These are phyloP conservation scores for Porites evermanni DNA, from an alignment of 92 coral and sea anemone genomes.

Conservation along the genomic window DNA sequence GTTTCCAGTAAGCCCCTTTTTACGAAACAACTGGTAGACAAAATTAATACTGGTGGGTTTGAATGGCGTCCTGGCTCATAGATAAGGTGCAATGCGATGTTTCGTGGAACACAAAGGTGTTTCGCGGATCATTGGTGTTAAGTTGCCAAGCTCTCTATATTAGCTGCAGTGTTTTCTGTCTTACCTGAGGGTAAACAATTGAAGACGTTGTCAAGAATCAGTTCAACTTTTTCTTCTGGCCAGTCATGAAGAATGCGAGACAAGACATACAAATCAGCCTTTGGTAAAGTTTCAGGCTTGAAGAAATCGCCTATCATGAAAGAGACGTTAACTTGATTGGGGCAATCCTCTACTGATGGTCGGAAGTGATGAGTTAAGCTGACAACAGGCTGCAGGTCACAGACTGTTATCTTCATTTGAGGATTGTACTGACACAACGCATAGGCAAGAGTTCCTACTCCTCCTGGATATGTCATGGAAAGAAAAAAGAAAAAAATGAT, in stretches of 20 bases:
- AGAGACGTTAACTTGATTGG: slow-evolving; percentile 44
- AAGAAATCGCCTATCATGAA: slow-evolving; percentile 56
- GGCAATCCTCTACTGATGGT: slow-evolving; percentile 45
- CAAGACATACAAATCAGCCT: slow-evolving; percentile 51
- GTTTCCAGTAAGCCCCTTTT: no score
- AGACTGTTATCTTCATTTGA: slow-evolving; percentile 62
- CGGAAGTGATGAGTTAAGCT: slow-evolving; percentile 30
- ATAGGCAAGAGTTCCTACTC: slow-evolving; percentile 51
- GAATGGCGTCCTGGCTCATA: no score
- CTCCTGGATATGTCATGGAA: slow-evolving; percentile 23
- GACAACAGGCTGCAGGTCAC: slow-evolving; percentile 49
- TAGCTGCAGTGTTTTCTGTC: neutral
- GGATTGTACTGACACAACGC: slow-evolving; percentile 51
- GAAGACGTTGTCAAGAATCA: slow-evolving; percentile 28
- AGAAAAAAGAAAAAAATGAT: no score
- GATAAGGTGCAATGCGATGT: no score
- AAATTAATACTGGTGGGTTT: no score
- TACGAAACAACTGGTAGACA: no score
- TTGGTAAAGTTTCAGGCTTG: slow-evolving; percentile 22
- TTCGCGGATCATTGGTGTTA: no score
- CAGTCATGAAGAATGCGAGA: slow-evolving; percentile 46
- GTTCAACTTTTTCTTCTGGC: slow-evolving; percentile 34
- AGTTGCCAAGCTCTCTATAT: no score
- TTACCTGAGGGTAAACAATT: slow-evolving; percentile 51
- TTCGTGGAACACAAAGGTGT: no score